These are phyloP conservation scores for Maconellicoccus hirsutus DNA, from an alignment of 1,140 invertebrate species.

Conservation along the genomic window DNA sequence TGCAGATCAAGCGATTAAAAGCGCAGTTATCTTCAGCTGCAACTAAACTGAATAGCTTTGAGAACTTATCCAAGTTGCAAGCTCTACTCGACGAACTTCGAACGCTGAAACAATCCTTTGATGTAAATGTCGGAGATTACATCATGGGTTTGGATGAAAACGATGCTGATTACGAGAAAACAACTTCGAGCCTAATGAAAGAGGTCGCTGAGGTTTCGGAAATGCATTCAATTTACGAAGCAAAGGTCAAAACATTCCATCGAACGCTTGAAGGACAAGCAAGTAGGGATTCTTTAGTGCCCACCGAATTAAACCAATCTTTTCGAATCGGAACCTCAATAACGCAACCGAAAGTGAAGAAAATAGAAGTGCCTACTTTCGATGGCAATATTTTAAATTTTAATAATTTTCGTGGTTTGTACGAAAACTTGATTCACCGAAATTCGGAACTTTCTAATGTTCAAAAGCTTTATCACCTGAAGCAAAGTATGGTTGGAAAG, in stretches of 20 bases:
- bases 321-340: background rate
- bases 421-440: background rate
- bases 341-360: background rate
- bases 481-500: background rate
- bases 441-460: background rate
- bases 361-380: background rate
- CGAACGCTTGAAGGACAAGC: background rate
- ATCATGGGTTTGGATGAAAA: background rate
- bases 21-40: background rate
- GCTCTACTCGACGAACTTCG: background rate
- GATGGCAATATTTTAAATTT: background rate
- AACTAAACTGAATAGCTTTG: too few relatives aligned
- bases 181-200: background rate
- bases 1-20: background rate
- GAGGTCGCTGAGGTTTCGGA: background rate
- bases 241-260: background rate
- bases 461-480: background rate
- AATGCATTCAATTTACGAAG: background rate
- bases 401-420: background rate
- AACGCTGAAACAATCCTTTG: background rate
- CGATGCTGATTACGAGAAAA: background rate
- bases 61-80: background rate
- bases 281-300: background rate
- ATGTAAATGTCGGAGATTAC: background rate
- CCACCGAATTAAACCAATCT: background rate